A percentile compares a stretch with the other conserved stretches of the same genome.
Conservation (phyloP, 2,113 vertebrate species). For the Zapornia atra region DNA sequence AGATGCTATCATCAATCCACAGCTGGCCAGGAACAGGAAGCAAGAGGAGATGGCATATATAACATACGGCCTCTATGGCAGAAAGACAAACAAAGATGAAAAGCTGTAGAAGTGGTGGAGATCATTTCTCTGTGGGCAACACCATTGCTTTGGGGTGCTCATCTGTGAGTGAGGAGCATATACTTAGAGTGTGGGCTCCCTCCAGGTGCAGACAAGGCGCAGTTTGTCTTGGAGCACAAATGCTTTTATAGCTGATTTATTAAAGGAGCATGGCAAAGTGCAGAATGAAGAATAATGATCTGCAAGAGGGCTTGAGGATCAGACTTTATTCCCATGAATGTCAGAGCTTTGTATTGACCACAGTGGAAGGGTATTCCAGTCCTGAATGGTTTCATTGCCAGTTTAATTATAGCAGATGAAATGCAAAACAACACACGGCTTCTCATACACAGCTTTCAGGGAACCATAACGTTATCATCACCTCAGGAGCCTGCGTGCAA, state of each 20-base stretch:
- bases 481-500: background rate
- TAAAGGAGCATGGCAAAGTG: background rate
- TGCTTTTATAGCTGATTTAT: background rate
- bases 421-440: background rate
- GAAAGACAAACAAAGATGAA: background rate
- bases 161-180: background rate
- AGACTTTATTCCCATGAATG: background rate
- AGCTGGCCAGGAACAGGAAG: conserved; percentile 80
- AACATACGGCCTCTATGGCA: background rate
- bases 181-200: background rate
- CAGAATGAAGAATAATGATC: background rate
- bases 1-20: conserved; percentile 81
- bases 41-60: conserved; percentile 39
- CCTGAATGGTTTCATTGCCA: background rate
- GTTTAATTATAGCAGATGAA: background rate
- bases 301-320: background rate
- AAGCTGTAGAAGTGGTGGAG: background rate
- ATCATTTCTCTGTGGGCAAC: background rate
- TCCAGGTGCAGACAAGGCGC: background rate
- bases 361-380: background rate
- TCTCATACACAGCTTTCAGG: background rate
- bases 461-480: background rate
- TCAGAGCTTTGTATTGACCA: background rate
- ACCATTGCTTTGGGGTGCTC: background rate
- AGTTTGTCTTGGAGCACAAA: background rate